Conservation (phyloP, 2,797 vertebrate genomes). For the Artibeus lituratus region DNA sequence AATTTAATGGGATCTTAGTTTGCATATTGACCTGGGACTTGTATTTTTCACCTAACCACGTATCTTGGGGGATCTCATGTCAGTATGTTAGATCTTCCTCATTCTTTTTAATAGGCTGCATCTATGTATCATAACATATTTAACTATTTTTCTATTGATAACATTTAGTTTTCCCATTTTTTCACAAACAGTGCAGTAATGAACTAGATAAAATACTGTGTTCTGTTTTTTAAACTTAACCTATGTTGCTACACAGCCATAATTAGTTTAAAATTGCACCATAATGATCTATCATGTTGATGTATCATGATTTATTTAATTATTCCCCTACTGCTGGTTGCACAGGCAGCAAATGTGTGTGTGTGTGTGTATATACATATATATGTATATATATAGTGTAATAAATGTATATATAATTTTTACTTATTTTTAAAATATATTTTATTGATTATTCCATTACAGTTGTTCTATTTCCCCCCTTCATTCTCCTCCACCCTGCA, state of each 20-base stretch:
- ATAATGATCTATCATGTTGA: not conserved
- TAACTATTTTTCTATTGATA: not conserved
- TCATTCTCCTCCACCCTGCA: too few species aligned
- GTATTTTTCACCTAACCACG: not conserved
- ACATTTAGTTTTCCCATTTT: not conserved
- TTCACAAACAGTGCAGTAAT: not conserved
- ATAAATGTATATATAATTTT: not conserved
- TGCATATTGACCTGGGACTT: not conserved
- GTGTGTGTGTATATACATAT: not conserved
- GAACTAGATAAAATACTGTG: not conserved
- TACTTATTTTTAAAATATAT: not conserved
- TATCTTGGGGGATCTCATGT: not conserved
- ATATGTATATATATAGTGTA: not conserved
- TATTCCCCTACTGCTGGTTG: not conserved
- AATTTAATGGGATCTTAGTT: not conserved
- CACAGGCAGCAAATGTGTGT: not conserved
- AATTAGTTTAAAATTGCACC: constrained; percentile 38
- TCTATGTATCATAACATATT: not conserved
- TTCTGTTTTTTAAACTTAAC: not conserved
- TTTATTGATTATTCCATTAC: too few species aligned
- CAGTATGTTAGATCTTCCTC: not conserved
- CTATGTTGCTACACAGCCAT: not conserved
- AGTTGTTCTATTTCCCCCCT: too few species aligned
- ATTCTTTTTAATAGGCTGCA: not conserved
- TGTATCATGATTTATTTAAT: constrained; percentile 27